These are phyloP conservation scores for Phalacrocorax pelagicus DNA, from an alignment of 2,113 vertebrate genomes.

Conservation along the genomic window DNA sequence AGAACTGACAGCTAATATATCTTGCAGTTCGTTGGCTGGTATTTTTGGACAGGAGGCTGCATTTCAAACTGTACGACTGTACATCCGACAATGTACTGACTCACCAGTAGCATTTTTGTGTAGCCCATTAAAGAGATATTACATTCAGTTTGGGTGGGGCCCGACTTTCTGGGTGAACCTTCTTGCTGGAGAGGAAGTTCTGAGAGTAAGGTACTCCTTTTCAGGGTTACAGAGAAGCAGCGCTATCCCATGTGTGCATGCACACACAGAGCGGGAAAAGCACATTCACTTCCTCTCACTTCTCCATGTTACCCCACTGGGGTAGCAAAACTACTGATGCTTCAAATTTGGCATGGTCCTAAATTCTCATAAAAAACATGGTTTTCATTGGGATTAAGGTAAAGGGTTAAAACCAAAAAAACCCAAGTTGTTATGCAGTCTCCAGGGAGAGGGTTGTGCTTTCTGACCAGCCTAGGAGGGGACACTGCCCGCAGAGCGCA, in stretches of 20 bases:
- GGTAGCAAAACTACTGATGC: neutral
- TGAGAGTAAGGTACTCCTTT: neutral
- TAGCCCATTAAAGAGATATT: neutral
- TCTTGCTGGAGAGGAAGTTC: neutral
- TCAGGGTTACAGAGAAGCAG: neutral
- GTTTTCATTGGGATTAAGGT: neutral
- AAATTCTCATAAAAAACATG: neutral
- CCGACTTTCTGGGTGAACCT: neutral
- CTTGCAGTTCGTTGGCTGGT: constrained; percentile 38
- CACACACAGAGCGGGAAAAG: neutral
- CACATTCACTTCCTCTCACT: neutral
- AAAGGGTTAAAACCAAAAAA: neutral
- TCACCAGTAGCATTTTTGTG: neutral
- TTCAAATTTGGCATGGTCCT: neutral
- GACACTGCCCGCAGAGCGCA: neutral
- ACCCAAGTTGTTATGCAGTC: neutral
- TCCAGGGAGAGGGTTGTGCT: neutral
- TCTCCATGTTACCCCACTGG: neutral
- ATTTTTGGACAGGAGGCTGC: constrained; percentile 39
- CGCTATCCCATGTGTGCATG: accelerated
- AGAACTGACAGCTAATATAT: constrained; percentile 38
- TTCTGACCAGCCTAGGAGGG: neutral
- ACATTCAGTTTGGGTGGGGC: neutral
- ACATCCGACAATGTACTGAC: neutral
- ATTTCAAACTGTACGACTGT: neutral